Conservation (phyloP, 2,113 vertebrate genomes). For the Lagenorhynchus albirostris region DNA sequence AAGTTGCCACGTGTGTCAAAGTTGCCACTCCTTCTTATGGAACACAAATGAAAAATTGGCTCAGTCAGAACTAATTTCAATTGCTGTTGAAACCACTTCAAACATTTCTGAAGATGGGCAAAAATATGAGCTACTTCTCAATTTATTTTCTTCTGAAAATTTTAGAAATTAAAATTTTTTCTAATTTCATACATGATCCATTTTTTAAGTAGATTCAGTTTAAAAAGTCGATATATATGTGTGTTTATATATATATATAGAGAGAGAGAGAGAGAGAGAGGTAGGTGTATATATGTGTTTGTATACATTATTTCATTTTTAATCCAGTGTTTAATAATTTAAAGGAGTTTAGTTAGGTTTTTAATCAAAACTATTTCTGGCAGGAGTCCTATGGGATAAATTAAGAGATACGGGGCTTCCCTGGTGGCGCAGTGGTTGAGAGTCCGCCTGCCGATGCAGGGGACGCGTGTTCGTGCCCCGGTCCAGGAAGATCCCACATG, state of each 20-base stretch:
- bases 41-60: neutral
- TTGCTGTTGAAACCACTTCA: neutral
- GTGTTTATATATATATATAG: neutral
- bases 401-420: neutral
- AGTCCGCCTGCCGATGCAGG: no score
- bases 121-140: neutral
- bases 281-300: neutral
- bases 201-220: neutral
- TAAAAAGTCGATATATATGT: neutral
- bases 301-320: neutral
- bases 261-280: no score
- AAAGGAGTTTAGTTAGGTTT: neutral
- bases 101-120: slow-evolving; percentile 14
- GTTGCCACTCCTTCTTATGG: neutral
- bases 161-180: neutral
- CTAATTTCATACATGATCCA: neutral
- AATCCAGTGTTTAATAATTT: slow-evolving; percentile 14
- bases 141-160: neutral
- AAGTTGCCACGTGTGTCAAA: neutral
- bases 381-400: neutral
- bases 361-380: slow-evolving; percentile 20
- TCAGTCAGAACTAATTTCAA: neutral
- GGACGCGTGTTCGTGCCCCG: no score
- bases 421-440: no score
- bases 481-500: no score